Evolutionary conservation across 35 echinoderm and acorn worm species (phyloP).

Genomic region (Eucidaris tribuloides): DNA sequence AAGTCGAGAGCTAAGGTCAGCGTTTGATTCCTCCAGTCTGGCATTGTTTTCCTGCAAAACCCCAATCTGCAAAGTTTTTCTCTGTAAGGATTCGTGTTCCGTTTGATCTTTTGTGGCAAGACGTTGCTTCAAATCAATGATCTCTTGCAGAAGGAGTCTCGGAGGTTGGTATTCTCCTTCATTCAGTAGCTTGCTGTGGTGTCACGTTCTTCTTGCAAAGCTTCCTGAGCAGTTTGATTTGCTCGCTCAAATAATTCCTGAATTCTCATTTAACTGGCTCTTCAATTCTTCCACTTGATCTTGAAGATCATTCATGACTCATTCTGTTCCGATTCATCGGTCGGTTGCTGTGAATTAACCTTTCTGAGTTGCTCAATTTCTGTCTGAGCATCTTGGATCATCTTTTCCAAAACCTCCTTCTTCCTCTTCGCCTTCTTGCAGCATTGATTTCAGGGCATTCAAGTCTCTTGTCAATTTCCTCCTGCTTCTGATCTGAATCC

Average conservation of each 20-base stretch:
- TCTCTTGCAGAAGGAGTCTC: conserved; percentile 34
- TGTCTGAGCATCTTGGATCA: no score
- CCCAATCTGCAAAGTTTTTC: conserved; percentile 93
- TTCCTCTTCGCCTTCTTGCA: conserved; percentile 42
- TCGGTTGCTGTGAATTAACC: background rate
- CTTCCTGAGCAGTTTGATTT: conserved; percentile 67
- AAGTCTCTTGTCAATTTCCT: conserved; percentile 5
- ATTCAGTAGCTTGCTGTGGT: conserved; percentile 18
- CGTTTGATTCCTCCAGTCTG: conserved; percentile 65
- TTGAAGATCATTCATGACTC: no score
- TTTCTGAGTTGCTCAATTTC: conserved; percentile 9
- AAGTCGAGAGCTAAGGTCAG: conserved; percentile 47
- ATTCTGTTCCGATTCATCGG: background rate
- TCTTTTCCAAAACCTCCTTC: no score
- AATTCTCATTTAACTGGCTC: conserved; percentile 67
- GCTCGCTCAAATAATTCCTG: conserved; percentile 57
- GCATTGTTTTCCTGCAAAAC: conserved; percentile 90
- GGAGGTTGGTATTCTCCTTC: conserved; percentile 14
- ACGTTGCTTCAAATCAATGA: conserved; percentile 50
- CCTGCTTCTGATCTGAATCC: background rate
- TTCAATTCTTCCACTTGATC: conserved; percentile 52
- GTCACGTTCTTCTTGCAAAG: conserved; percentile 74
- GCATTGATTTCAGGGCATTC: conserved; percentile 19
- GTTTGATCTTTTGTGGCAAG: conserved; percentile 80
- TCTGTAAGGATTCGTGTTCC: conserved; percentile 87